phyloP scores from a whole-genome alignment of 2,888 invertebrate species.

The Chelonus formosanus region DNA sequence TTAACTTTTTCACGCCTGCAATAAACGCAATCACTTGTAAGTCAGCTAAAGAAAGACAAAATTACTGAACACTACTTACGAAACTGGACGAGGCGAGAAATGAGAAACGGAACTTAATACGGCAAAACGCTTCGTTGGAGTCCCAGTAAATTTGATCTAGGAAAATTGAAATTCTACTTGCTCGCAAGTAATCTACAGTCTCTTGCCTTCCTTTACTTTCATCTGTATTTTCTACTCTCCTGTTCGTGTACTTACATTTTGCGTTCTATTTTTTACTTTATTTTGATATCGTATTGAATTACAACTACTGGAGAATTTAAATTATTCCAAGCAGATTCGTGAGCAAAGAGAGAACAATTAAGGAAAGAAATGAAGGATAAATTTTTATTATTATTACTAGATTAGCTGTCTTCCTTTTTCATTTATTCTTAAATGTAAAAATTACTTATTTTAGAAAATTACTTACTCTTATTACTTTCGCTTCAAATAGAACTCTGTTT shows the following conservation, averaged over 20 bases:
- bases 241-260: conserved; percentile 5
- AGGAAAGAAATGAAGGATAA: not conserved
- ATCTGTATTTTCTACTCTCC: not conserved
- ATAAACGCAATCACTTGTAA: too few relatives aligned
- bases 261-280: conserved; percentile 4
- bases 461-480: too few relatives aligned
- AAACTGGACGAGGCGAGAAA: not conserved
- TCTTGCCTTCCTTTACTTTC: not conserved
- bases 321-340: too few relatives aligned
- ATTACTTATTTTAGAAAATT: not conserved
- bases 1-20: not conserved
- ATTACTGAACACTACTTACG: not conserved
- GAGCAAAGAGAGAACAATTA: too few relatives aligned
- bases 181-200: conserved; percentile 10
- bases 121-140: conserved; percentile 8
- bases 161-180: conserved; percentile 23
- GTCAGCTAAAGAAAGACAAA: not conserved
- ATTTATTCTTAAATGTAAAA: not conserved
- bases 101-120: not conserved
- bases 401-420: not conserved
- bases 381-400: not conserved
- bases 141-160: conserved; percentile 19
- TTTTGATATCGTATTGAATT: not conserved
- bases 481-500: not conserved
- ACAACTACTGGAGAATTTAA: too few relatives aligned